Percentiles rank a stretch among this genome's conserved stretches.
Evolutionary conservation across 2,797 vertebrate genomes (phyloP).

Genomic region (Eulemur mongoz): DNA sequence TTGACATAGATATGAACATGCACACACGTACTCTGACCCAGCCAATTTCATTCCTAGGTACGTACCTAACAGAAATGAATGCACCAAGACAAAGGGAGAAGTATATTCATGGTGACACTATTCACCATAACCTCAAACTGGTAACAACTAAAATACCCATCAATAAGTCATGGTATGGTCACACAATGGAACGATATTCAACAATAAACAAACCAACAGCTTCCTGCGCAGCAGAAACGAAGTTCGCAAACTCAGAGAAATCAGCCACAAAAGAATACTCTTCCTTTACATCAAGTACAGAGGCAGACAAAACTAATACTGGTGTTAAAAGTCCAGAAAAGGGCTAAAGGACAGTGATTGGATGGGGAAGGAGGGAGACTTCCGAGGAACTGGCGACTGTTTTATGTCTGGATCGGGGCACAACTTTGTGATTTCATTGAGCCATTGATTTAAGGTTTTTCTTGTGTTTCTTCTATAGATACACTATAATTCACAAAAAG

Average conservation of each 20-base stretch:
- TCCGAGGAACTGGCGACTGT: background rate
- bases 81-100: background rate
- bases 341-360: rapidly evolving
- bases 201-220: background rate
- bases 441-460: background rate
- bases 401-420: background rate
- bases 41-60: background rate
- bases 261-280: background rate
- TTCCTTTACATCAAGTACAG: background rate
- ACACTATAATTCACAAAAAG: background rate
- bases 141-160: background rate
- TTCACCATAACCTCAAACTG: background rate
- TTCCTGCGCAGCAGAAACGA: rapidly evolving
- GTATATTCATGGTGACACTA: background rate
- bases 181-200: rapidly evolving
- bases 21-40: rapidly evolving
- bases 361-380: background rate
- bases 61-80: background rate
- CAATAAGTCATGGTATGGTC: rapidly evolving
- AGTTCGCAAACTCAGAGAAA: background rate
- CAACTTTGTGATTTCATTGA: background rate
- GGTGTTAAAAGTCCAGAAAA: background rate
- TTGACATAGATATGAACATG: rapidly evolving
- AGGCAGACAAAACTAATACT: background rate
- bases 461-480: background rate